Base-by-base conservation (phyloP, 2,888 invertebrate species). In the Amphipoea oculea region DNA sequence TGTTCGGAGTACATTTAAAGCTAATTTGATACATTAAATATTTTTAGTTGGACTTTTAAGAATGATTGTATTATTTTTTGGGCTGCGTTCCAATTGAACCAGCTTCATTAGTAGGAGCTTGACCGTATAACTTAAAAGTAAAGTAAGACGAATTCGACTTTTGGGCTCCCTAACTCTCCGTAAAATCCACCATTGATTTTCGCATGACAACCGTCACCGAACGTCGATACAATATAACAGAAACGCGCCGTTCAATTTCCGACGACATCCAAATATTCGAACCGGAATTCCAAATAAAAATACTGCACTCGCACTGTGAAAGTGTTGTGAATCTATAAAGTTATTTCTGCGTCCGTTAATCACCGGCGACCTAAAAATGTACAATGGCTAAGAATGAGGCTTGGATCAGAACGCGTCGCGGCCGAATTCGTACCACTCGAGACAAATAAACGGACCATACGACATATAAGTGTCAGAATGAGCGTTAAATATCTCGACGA, bases 401-500 rank as follows among this genome's bases (percentile, higher is more conserved):
- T 89, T 90, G 92, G 91, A 94, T 94, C 92, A 94, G 93, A 94
- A 93, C 92, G 91, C 88, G 89, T 92, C 91, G 92, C 91, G 93
- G 93, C 94, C 92, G 92, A 94, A 94, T 94, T 90, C 93, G 93
- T 92, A 94, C 93, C 94, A 86, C 93, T 90, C 80, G 89, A 90
- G 90, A 94, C 94, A 94, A 76, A 94, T 95, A 95, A 95, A 95
- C 93, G 89, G 86, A 92, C 89, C 90, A 94, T 94, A 93, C 93
- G 93, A 94, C 92, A 91, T 93, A 90, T 94, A 94, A 95, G 95
- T 96, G 96, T 96, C 96, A 96, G 94, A 96, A 95, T 90, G 91
- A 90, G 95, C 96, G 91, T 96, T 96, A 95, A 96, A 96, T 95
- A 94, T 94, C 94, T 94, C 88, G 91, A 93, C 84, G 90, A 89